A percentile compares a stretch with the other conserved stretches of the same genome.
Evolutionary conservation across 1,140 invertebrate species (phyloP).

Genomic region (Drosophila orena): DNA sequence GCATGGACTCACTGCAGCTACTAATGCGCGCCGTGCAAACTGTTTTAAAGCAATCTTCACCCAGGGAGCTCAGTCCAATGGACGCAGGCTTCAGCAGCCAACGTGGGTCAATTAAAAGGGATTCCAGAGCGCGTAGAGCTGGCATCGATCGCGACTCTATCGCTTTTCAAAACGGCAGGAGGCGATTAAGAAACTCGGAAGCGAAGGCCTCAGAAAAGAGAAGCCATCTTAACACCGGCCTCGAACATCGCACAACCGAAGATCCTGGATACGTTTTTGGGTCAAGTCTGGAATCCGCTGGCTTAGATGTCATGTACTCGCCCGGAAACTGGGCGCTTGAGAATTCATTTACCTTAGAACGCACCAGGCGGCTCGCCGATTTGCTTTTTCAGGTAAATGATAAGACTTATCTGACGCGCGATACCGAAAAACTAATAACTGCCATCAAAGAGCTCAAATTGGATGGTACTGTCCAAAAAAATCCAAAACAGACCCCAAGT

Average conservation of each 20-base stretch:
- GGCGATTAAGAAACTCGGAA: constrained; percentile 6
- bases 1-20: constrained; percentile 6
- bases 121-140: not conserved
- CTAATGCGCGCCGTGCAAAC: constrained; percentile 22
- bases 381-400: not conserved
- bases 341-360: not conserved
- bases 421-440: not conserved
- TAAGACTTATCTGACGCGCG: constrained; percentile 3
- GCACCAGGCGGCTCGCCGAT: not conserved
- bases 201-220: not conserved
- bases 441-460: not conserved
- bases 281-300: not conserved
- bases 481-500: too few species aligned
- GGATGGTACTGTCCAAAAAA: too few species aligned
- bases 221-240: not conserved
- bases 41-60: not conserved
- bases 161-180: constrained; percentile 22
- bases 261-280: not conserved
- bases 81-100: not conserved
- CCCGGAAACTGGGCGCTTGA: too few species aligned
- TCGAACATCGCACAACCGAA: not conserved
- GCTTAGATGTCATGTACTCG: too few species aligned
- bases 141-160: constrained; percentile 26
- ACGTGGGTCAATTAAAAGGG: not conserved
- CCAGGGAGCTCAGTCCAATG: too few species aligned